Evolutionary conservation across 2,888 invertebrate species (phyloP), one percentile per base, ranked within the genome.

Genomic region (Nemoura dubitans): DNA sequence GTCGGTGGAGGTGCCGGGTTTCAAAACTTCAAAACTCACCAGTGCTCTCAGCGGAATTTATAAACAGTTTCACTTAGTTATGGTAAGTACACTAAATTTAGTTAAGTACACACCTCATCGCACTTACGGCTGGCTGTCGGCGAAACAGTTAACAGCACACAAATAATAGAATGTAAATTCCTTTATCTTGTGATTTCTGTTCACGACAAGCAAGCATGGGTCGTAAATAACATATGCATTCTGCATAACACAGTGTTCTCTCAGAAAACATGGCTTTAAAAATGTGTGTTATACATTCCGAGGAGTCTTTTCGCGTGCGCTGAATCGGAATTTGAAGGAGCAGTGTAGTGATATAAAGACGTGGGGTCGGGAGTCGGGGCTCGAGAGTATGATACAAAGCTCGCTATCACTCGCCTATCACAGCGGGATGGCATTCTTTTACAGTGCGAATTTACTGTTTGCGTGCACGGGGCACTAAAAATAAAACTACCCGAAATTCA

Each of bases 241-340:
- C 59, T 59, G 59, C 59, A 59, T 59, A 59, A 59, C 59, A 59
- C 59, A 59, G 14, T 59, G 59, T 59, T 59, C 21, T 21, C 59
- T 59, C 59, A 21, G 59, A 21, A 59, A 59, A 59, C 59, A 59
- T 14, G 59, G 59, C 16, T 59, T 59, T 59, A 59, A 59, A 21
- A 59, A 59, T 59, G 59, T 59, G 59, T 59, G 59, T 59, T 59
- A 59, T 59, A 59, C 59, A 59, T 59, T 59, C 59, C 59, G 14
- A 59, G 59, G 59, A 59, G 59, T 59, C 10, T 59, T 59, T 59
- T 59, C 21, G 59, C 59, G 59, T 59, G 59, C 59, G 14, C 59
- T 59, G 59, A 59, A 59, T 59, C 59, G 59, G 59, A 59, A 59
- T 59, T 21, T 21, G 14, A 10, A 59, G 16, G 59, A 10, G 59